A percentile compares a stretch with the other conserved stretches of the same genome.
Evolutionary conservation across 2,888 invertebrate genomes (phyloP).

Genomic region (Rhagium mordax): DNA sequence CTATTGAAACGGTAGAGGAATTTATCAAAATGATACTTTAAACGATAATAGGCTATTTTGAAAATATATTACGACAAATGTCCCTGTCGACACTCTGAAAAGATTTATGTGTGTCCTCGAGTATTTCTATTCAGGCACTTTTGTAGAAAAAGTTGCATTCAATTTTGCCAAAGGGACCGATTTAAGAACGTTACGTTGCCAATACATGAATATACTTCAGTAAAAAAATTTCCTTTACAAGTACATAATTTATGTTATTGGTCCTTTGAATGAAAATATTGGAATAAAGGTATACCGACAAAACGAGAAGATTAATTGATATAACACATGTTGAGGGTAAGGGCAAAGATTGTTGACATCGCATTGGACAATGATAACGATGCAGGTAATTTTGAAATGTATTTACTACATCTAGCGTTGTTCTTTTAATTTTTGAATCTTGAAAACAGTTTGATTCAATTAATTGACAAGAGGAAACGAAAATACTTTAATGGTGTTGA

Average conservation of each 20-base stretch:
- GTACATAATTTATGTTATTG: slow-evolving; percentile 47
- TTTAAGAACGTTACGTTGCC: slow-evolving; percentile 30
- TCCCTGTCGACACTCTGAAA: slow-evolving; percentile 58
- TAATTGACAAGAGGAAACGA: too few species aligned
- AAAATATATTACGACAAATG: slow-evolving; percentile 59
- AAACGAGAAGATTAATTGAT: slow-evolving; percentile 10
- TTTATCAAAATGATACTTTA: slow-evolving; percentile 62
- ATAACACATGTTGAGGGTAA: not conserved
- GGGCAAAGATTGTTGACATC: not conserved
- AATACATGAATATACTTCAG: slow-evolving; percentile 40
- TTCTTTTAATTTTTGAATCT: too few species aligned
- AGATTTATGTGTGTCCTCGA: slow-evolving; percentile 58
- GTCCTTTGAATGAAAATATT: slow-evolving; percentile 37
- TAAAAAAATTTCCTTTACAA: slow-evolving; percentile 30
- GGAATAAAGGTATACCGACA: slow-evolving; percentile 26
- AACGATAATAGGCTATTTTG: slow-evolving; percentile 60
- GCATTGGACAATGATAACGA: not conserved
- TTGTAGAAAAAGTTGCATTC: slow-evolving; percentile 58
- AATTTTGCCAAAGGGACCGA: slow-evolving; percentile 53
- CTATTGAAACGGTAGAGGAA: slow-evolving; percentile 46
- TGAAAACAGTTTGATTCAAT: too few species aligned
- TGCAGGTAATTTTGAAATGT: not conserved
- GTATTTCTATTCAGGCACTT: slow-evolving; percentile 56
- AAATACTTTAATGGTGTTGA: too few species aligned
- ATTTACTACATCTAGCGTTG: too few species aligned